Evolutionary conservation across 2,888 invertebrate species (phyloP).

Genomic region (Tillus elongatus): DNA sequence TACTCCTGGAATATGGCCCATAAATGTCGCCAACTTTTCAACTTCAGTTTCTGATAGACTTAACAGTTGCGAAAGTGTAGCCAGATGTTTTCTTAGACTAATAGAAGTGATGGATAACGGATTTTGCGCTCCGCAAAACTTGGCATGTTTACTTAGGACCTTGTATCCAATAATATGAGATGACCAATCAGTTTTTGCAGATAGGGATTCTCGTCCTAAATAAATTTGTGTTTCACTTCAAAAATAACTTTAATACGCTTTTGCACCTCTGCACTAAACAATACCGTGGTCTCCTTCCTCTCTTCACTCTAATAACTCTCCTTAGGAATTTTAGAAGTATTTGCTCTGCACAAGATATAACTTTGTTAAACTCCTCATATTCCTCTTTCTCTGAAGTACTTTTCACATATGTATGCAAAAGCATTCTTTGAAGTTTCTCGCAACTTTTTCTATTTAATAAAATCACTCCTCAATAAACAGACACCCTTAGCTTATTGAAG

Average conservation of each 20-base stretch:
- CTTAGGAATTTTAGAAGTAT: too few relatives aligned
- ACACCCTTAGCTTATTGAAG: too few relatives aligned
- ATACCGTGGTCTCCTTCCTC: too few relatives aligned
- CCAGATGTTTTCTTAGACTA: slow-evolving; percentile 12
- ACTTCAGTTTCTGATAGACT: slow-evolving; percentile 11
- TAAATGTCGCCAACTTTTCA: slow-evolving; percentile 11
- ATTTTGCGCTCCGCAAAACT: slow-evolving; percentile 6
- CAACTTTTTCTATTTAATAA: neutral
- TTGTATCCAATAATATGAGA: slow-evolving; percentile 3
- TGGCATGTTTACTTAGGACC: neutral
- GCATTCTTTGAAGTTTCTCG: neutral
- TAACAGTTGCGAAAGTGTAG: slow-evolving; percentile 12
- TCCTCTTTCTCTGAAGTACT: too few relatives aligned
- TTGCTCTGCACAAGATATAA: neutral
- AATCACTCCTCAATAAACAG: neutral
- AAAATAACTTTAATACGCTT: too few relatives aligned
- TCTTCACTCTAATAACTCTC: too few relatives aligned
- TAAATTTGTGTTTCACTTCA: too few relatives aligned
- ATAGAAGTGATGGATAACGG: slow-evolving; percentile 8
- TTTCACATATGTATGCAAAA: too few relatives aligned
- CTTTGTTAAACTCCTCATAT: too few relatives aligned
- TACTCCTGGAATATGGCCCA: slow-evolving; percentile 10
- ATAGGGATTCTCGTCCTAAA: too few relatives aligned
- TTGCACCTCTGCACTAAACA: too few relatives aligned
- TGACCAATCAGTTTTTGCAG: too few relatives aligned